Conservation (phyloP, 2,888 invertebrate genomes). For the Torymus auratus region DNA sequence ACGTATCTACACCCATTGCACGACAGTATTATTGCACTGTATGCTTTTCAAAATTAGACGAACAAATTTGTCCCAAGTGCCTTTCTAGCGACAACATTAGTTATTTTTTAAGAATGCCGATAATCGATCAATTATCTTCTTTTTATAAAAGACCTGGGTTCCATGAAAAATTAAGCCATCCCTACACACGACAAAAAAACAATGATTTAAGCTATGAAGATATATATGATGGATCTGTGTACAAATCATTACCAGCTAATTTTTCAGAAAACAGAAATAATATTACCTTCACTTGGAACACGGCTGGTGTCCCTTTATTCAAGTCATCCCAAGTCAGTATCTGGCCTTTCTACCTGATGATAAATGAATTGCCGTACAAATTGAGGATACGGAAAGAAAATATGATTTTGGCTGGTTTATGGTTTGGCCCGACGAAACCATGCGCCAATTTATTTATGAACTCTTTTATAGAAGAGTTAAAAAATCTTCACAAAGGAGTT, state of each 20-base stretch:
- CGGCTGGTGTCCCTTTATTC: no score
- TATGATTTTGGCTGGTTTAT: no score
- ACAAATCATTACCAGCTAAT: conserved; percentile 30
- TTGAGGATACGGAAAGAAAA: no score
- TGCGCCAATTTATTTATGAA: no score
- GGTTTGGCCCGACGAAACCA: no score
- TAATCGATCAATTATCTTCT: conserved; percentile 39
- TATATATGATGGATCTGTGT: conserved; percentile 57
- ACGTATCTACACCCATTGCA: conserved; percentile 4
- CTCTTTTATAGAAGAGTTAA: no score
- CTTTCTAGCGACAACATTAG: neutral
- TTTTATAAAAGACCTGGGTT: conserved; percentile 38
- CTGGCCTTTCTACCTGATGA: no score
- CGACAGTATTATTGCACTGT: conserved; percentile 49
- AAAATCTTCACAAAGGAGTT: no score
- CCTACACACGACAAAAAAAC: conserved; percentile 53
- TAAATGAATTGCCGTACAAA: no score
- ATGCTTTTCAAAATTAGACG: conserved; percentile 30
- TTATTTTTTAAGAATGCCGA: conserved; percentile 55
- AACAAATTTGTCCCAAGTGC: conserved; percentile 20
- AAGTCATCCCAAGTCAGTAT: no score
- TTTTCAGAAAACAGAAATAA: conserved; percentile 53
- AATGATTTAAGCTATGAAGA: conserved; percentile 53
- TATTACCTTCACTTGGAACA: no score
- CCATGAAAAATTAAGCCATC: conserved; percentile 53